Evolutionary conservation across 1,140 invertebrate species (phyloP).

Genomic region (Psilanteris sp.): DNA sequence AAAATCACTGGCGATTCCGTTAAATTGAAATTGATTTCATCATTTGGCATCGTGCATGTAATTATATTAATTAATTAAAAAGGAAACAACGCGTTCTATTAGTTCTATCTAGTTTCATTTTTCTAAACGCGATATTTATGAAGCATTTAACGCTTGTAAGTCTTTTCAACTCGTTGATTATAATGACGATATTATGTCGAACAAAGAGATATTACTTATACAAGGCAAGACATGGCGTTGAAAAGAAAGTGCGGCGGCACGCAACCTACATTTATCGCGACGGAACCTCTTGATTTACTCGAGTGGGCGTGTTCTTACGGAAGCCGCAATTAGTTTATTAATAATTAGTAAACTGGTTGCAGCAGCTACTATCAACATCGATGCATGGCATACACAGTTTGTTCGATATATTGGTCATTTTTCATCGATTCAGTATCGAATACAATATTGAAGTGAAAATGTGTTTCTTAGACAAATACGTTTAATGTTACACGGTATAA

Average conservation of each 20-base stretch:
- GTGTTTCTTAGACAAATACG: too few species aligned
- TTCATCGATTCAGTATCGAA: not conserved
- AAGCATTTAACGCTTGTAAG: conserved; percentile 39
- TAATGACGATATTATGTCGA: conserved; percentile 61
- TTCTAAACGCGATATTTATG: conserved; percentile 27
- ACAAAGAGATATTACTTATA: conserved; percentile 40
- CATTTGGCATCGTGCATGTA: not conserved
- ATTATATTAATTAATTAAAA: conserved; percentile 45
- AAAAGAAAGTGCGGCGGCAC: conserved; percentile 52
- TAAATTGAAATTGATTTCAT: too few species aligned
- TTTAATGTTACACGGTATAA: too few species aligned
- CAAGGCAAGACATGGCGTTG: conserved; percentile 37
- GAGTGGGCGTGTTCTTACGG: conserved; percentile 74
- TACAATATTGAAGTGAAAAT: too few species aligned
- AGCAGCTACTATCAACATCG: conserved; percentile 23
- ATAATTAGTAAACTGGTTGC: conserved; percentile 65
- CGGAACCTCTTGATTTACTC: conserved; percentile 76
- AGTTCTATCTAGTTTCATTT: conserved; percentile 33
- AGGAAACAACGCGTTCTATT: conserved; percentile 25
- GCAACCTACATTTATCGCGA: conserved; percentile 57
- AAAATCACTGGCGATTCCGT: too few species aligned
- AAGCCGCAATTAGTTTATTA: conserved; percentile 80
- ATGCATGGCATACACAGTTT: conserved; percentile 7
- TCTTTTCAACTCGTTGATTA: conserved; percentile 47
- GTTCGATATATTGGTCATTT: conserved; percentile 19